These are phyloP conservation scores for Spea bombifrons DNA, from an alignment of 2,113 vertebrate genomes.

Conservation along the genomic window DNA sequence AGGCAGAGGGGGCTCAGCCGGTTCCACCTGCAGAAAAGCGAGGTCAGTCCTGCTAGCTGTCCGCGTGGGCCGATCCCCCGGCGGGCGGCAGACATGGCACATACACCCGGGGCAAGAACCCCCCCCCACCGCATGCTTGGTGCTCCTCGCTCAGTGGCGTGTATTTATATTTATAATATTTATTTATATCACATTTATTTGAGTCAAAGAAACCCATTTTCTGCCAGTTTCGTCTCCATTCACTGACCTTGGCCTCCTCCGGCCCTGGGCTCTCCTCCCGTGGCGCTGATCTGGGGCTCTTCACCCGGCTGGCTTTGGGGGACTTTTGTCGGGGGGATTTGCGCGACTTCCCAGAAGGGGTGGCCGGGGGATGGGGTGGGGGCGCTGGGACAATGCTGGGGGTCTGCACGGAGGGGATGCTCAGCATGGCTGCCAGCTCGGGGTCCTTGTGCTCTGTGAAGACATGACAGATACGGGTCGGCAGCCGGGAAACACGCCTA, in stretches of 20 bases:
- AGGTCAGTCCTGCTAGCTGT: too few species aligned
- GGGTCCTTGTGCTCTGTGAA: slow-evolving; percentile 57
- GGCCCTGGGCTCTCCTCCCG: slow-evolving; percentile 53
- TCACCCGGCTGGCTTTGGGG: slow-evolving; percentile 20
- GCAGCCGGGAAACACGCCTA: too few species aligned
- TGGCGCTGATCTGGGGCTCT: slow-evolving; percentile 20
- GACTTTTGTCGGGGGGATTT: slow-evolving; percentile 44
- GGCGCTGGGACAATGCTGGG: slow-evolving; percentile 50
- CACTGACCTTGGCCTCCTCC: slow-evolving; percentile 63
- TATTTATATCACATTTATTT: neutral
- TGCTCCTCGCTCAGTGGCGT: too few species aligned
- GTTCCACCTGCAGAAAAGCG: slow-evolving; percentile 56
- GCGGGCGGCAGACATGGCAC: too few species aligned
- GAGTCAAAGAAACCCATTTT: neutral
- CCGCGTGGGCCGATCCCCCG: too few species aligned
- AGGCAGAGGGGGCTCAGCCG: slow-evolving; percentile 46
- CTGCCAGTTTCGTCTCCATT: neutral
- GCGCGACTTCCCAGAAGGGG: slow-evolving; percentile 50
- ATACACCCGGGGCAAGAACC: too few species aligned
- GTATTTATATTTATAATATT: neutral
- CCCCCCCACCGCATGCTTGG: too few species aligned
- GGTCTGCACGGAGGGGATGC: slow-evolving; percentile 58
- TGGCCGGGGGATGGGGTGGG: slow-evolving; percentile 24
- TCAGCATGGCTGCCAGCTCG: slow-evolving; percentile 59
- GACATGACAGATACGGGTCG: neutral